Conservation (phyloP, 1,140 invertebrate species). For the Aphaenogaster rudis region DNA sequence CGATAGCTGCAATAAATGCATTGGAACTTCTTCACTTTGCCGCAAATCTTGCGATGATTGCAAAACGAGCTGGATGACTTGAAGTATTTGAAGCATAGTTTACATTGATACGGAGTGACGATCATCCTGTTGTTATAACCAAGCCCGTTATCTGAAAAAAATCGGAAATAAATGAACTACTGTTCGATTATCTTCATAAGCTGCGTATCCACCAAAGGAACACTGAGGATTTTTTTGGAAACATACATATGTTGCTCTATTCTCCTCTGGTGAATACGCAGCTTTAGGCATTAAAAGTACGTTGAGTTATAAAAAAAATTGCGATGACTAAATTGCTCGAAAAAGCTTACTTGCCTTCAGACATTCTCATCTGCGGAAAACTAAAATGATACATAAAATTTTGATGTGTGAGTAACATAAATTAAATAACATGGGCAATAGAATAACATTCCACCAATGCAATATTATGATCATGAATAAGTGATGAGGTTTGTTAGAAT, state of each 20-base stretch:
- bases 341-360: background rate
- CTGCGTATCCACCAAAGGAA: too few species aligned
- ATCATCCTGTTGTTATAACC: background rate
- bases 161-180: slow-evolving; percentile 73
- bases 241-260: too few species aligned
- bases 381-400: slow-evolving; percentile 18
- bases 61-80: slow-evolving; percentile 69
- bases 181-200: slow-evolving; percentile 51
- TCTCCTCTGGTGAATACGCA: too few species aligned
- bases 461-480: background rate
- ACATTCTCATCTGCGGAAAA: background rate
- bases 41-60: slow-evolving; percentile 79
- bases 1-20: slow-evolving; percentile 85
- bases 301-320: background rate
- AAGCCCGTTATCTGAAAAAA: slow-evolving; percentile 78
- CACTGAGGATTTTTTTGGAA: too few species aligned
- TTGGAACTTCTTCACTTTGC: slow-evolving; percentile 86
- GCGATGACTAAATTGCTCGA: background rate
- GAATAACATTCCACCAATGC: background rate
- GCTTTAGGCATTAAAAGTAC: background rate
- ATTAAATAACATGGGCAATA: background rate
- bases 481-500: background rate
- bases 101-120: slow-evolving; percentile 71
- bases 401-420: background rate
- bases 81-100: slow-evolving; percentile 75